These are phyloP conservation scores for Steinernema khuongi DNA, from an alignment of 1,140 invertebrate species.

Conservation along the genomic window DNA sequence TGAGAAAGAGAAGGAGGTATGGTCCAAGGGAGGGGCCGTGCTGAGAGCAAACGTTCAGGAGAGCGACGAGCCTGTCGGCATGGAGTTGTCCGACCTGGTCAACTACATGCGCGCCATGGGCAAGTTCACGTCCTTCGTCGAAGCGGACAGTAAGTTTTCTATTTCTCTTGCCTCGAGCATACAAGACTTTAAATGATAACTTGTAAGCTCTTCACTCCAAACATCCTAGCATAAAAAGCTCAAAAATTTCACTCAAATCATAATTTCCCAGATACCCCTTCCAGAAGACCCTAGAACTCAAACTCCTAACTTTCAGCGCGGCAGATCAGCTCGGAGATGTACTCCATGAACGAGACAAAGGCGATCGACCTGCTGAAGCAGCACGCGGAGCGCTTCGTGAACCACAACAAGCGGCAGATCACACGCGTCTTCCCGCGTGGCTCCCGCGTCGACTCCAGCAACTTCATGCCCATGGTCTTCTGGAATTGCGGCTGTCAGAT, in stretches of 20 bases:
- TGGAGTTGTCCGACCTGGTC: background rate
- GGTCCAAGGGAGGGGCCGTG: background rate
- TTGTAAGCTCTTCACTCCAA: too few species aligned
- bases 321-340: slow-evolving; percentile 2
- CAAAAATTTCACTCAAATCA: too few species aligned
- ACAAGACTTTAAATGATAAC: too few species aligned
- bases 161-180: background rate
- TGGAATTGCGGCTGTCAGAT: slow-evolving; percentile 99
- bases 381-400: slow-evolving; percentile 93
- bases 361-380: slow-evolving; percentile 69
- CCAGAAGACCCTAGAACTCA: too few species aligned
- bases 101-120: slow-evolving; percentile 10
- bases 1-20: slow-evolving; percentile 1
- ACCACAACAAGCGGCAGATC: slow-evolving; percentile 98
- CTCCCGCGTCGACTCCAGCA: slow-evolving; percentile 94
- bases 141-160: background rate
- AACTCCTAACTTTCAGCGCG: slow-evolving; percentile 13
- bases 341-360: slow-evolving; percentile 6
- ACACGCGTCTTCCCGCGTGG: slow-evolving; percentile 97
- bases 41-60: background rate
- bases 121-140: background rate
- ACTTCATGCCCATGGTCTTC: slow-evolving; percentile 99
- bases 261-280: too few species aligned
- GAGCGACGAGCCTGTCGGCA: background rate
- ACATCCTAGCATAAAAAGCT: too few species aligned